Base-by-base conservation (phyloP, 1,140 invertebrate species). In the Aphaenogaster ashmeadi region DNA sequence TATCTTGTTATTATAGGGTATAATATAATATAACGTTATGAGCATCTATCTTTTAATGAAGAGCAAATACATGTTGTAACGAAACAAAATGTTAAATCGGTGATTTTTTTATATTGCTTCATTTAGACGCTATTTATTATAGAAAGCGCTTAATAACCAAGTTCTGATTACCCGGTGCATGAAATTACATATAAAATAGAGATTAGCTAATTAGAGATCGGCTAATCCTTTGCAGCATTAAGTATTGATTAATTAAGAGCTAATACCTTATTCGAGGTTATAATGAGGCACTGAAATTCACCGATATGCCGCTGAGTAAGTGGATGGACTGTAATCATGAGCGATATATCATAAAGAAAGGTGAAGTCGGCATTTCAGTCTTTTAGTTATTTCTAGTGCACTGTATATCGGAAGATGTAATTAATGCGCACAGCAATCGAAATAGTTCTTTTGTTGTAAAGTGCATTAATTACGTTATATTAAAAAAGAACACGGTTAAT, bases 181-280 rank as follows among this genome's bases (percentile, higher is more conserved):
- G 11, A 67, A 67, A 67, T 41, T 47, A 44, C 56, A 3, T 67
- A 38, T 36, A 52, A 50, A 67, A 21, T 27, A 41, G 3, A 67
- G 47, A 67, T 80, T 3, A 33, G 7, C 36, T 54, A 62, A 64
- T 47, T 36, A 62, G 9, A 64, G 75, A 62, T 78, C 27, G 27
- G 2, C 41, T 50, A 54, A 80, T 52, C 15, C 44, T 36, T 66
- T 33, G 13, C 27, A 36, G n/a, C 18, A 52, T 80, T 21, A 21
- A 80, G 13, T 72, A 58, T 33, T 58, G 21, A 83, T 72, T 83
- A 83, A 83, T 83, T 72, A 13, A 27, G 27, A 27, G 8, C 36
- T 72, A 72, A 83, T 83, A 13, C 2, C 18, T 83, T 52, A 72
- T 41, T 58, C 27, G 21, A 27, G 9, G 15, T 11, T 36, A 80